A percentile compares a stretch with the other conserved stretches of the same genome.
Conservation (phyloP, 2,797 vertebrate species). For the Heliangelus exortis region DNA sequence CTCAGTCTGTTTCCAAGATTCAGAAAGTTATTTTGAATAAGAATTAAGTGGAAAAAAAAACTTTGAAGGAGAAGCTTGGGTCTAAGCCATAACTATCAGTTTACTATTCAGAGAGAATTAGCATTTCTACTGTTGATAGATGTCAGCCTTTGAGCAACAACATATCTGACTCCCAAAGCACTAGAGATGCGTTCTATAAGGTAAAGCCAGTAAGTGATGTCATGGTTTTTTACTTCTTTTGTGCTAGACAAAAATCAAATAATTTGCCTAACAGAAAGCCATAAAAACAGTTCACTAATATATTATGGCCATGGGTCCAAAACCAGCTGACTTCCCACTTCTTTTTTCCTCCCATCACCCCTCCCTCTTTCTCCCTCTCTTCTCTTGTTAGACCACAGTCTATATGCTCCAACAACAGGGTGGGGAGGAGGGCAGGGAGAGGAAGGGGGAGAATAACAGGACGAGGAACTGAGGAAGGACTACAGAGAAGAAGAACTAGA, state of each 20-base stretch:
- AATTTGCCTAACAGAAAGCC: background rate
- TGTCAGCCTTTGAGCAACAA: background rate
- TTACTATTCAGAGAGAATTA: conserved; percentile 22
- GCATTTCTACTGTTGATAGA: background rate
- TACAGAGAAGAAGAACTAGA: background rate
- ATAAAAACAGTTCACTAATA: background rate
- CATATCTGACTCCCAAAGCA: background rate
- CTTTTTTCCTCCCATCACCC: background rate
- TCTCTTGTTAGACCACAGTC: background rate
- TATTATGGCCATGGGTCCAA: background rate
- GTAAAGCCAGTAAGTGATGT: background rate
- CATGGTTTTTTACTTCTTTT: background rate
- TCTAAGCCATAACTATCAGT: background rate
- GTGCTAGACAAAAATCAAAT: background rate
- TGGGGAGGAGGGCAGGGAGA: background rate
- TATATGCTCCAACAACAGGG: too few species aligned
- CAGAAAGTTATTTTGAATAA: conserved; percentile 41
- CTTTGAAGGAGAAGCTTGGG: background rate
- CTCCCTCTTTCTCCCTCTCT: background rate
- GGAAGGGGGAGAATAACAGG: background rate
- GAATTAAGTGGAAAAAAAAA: background rate
- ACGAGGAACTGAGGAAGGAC: background rate
- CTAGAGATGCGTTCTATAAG: background rate
- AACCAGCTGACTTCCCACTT: background rate
- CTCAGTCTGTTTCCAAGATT: conserved; percentile 22